Base-by-base conservation (phyloP, 2,797 vertebrate genomes). In the Sebastes wilsoni region DNA sequence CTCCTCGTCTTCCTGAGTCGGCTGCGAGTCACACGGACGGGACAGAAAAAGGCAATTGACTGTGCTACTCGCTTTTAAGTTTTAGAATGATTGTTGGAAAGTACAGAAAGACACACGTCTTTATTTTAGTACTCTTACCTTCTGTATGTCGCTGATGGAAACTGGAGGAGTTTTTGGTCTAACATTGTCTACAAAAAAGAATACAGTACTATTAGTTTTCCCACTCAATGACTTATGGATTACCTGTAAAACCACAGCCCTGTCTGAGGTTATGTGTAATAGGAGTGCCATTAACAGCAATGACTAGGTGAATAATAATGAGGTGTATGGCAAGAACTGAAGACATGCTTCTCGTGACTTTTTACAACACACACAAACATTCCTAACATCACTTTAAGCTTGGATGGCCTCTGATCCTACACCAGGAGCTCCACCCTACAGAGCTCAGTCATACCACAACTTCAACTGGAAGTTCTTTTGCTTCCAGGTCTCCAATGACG, bases 1-100 rank as follows among this genome's bases (percentile, higher is more conserved):
- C 72, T 99, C 97, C 54, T 99, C 97, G 0, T 98, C 97, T 87
- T 98, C 95, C 1, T 80, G 85, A n/a, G 72, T 25, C 0, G 79
- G 78, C 92, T 93, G 72, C 2, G 14, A 64, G 65, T 18, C 22
- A 59, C 3, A 18, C 2, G 13, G 13, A 68, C 13, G 6, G n/a
- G 6, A 59, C 0, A 27, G 20, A 23, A 67, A 49, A 72, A 25
- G 14, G 6, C 3, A 60, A 75, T 2, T 9, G n/a, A 36, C 6
- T 49, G 22, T 6, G 16, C 4, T 5, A 0, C 2, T 66, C 30
- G 27, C 13, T 13, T 0, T 22, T 0, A 27, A 7, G 6, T 36
- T 55, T 23, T 27, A 4, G 0, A 65, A 42, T 28, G 9, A 61
- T 1, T 12, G 8, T 4, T n/a, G 13, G 5, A 23, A 38, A 61